A percentile compares a stretch with the other conserved stretches of the same genome.
These are phyloP conservation scores for Athene cunicularia DNA, from an alignment of 2,113 vertebrate species.

Conservation along the genomic window DNA sequence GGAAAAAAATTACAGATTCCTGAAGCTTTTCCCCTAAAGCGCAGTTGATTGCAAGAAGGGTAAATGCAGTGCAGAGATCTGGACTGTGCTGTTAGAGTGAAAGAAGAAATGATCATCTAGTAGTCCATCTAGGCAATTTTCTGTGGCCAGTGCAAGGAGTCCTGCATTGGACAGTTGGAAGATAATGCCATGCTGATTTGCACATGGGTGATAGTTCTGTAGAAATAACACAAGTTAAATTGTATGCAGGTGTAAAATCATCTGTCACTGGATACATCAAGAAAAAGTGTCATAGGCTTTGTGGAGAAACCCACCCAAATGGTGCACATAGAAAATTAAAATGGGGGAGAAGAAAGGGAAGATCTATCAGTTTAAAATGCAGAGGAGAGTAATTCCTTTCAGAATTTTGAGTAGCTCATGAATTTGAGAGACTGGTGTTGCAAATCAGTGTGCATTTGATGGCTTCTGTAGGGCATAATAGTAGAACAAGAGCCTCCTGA, in stretches of 20 bases:
- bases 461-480: background rate
- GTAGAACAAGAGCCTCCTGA: background rate
- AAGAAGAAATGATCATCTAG: background rate
- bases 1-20: background rate
- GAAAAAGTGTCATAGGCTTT: background rate
- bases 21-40: background rate
- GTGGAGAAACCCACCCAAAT: background rate
- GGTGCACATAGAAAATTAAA: background rate
- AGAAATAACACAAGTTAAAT: background rate
- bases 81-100: background rate
- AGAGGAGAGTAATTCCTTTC: background rate
- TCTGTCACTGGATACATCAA: background rate
- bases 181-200: background rate
- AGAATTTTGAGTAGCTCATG: background rate
- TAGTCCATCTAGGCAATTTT: background rate
- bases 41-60: background rate
- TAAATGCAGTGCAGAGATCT: background rate
- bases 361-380: background rate
- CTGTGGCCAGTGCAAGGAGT: background rate
- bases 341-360: background rate
- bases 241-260: background rate
- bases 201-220: background rate
- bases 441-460: background rate
- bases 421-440: background rate
- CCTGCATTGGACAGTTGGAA: background rate